Percentiles rank a stretch among this genome's conserved stretches.
Evolutionary conservation across 2,113 vertebrate genomes (phyloP).

Genomic region (Apaloderma vittatum): DNA sequence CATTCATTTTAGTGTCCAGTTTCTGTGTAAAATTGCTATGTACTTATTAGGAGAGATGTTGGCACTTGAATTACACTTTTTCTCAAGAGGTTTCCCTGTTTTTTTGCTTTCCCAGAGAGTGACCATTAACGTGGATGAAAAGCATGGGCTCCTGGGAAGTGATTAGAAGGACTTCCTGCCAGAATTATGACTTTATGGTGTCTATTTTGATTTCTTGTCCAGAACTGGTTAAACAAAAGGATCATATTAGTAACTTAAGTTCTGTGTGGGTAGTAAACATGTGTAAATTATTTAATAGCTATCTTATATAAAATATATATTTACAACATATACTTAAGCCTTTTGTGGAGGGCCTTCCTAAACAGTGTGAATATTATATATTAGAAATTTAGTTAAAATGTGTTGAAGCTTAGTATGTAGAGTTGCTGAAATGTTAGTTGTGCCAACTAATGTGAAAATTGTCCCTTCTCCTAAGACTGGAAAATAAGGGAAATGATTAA

Average conservation of each 20-base stretch:
- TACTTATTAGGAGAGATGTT: background rate
- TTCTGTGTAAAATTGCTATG: conserved; percentile 33
- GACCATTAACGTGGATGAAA: background rate
- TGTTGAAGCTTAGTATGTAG: fast-evolving
- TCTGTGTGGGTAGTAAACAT: background rate
- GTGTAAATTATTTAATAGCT: background rate
- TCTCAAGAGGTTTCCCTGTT: background rate
- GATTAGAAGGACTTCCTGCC: background rate
- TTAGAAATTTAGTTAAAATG: background rate
- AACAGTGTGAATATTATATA: background rate
- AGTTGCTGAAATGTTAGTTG: background rate
- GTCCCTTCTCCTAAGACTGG: background rate
- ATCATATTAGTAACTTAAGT: background rate
- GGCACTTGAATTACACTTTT: background rate
- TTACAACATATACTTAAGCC: background rate
- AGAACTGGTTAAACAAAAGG: background rate
- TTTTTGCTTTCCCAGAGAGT: background rate
- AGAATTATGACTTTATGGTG: background rate
- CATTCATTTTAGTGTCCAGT: conserved; percentile 13
- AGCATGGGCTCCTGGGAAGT: background rate
- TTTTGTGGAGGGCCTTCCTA: background rate
- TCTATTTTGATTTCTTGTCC: background rate
- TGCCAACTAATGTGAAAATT: background rate
- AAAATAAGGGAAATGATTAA: background rate
- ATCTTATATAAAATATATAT: background rate